A percentile compares a stretch with the other conserved stretches of the same genome.
Evolutionary conservation across 2,888 invertebrate genomes (phyloP).

Genomic region (Brachyptera risi): DNA sequence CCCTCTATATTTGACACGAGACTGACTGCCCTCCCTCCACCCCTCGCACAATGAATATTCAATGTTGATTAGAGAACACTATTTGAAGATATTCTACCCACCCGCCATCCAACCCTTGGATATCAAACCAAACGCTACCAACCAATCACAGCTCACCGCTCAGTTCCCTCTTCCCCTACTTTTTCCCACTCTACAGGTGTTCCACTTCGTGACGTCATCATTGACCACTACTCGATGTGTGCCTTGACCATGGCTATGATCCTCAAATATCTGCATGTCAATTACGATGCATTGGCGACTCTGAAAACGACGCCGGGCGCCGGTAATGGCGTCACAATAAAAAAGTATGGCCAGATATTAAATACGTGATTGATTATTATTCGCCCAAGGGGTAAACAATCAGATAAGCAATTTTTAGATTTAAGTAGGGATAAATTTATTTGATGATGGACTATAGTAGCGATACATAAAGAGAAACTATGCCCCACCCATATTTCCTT

Average conservation of each 20-base stretch:
- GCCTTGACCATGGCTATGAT: conserved; percentile 22
- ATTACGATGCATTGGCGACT: neutral
- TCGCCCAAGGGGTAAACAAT: too few species aligned
- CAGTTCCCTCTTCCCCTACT: conserved; percentile 13
- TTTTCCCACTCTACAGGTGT: conserved; percentile 8
- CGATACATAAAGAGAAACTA: neutral
- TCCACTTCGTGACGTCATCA: conserved; percentile 10
- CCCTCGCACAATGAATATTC: conserved; percentile 26
- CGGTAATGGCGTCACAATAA: too few species aligned
- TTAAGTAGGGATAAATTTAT: conserved; percentile 5
- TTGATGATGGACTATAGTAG: neutral
- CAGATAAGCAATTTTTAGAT: too few species aligned
- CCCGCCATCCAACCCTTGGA: conserved; percentile 15
- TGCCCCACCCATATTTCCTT: conserved; percentile 3
- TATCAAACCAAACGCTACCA: neutral
- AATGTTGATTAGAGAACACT: conserved; percentile 5
- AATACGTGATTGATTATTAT: too few species aligned
- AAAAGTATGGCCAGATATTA: too few species aligned
- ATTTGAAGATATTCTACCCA: neutral
- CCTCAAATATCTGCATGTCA: neutral
- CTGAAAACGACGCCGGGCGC: neutral
- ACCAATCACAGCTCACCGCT: conserved; percentile 13
- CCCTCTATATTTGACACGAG: conserved; percentile 30
- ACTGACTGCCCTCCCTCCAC: conserved; percentile 19
- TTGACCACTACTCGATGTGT: conserved; percentile 1